Percentiles rank a stretch among this genome's conserved stretches.
phyloP scores from a whole-genome alignment of 2,888 invertebrate genomes.

The Dasypolia templi region DNA sequence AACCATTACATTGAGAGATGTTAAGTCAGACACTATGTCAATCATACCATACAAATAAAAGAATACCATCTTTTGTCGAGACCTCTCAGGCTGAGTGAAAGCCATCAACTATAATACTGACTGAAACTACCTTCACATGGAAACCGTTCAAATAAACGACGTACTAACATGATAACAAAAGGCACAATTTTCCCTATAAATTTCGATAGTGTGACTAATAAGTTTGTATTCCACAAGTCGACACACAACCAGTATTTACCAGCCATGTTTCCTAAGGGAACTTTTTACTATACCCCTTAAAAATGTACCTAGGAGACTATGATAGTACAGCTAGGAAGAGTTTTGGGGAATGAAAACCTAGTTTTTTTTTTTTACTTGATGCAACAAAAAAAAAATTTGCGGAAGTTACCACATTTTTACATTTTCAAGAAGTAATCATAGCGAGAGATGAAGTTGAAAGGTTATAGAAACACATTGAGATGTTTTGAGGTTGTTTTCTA shows the following conservation, averaged over 20 bases:
- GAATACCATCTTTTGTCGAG: not conserved
- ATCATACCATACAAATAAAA: not conserved
- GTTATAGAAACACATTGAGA: not conserved
- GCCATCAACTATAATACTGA: not conserved
- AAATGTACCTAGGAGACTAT: constrained; percentile 77
- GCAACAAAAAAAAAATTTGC: not conserved
- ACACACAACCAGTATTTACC: constrained; percentile 67
- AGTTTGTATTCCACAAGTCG: constrained; percentile 65
- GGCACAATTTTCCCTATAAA: not conserved
- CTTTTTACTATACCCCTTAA: constrained; percentile 75
- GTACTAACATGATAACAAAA: not conserved
- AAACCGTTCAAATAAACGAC: not conserved
- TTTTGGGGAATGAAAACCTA: constrained; percentile 72
- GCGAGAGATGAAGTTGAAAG: no score
- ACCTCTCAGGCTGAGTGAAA: not conserved
- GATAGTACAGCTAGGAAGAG: constrained; percentile 80
- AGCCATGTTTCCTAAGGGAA: constrained; percentile 85
- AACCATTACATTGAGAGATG: not conserved
- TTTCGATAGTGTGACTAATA: not conserved
- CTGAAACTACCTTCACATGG: not conserved
- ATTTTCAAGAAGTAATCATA: no score
- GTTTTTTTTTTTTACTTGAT: no score
- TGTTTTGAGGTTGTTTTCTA: constrained; percentile 12
- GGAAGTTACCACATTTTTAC: not conserved
- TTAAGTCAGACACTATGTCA: not conserved